phyloP scores from a whole-genome alignment of 2,888 invertebrate genomes.

The Clusia tigrina region DNA sequence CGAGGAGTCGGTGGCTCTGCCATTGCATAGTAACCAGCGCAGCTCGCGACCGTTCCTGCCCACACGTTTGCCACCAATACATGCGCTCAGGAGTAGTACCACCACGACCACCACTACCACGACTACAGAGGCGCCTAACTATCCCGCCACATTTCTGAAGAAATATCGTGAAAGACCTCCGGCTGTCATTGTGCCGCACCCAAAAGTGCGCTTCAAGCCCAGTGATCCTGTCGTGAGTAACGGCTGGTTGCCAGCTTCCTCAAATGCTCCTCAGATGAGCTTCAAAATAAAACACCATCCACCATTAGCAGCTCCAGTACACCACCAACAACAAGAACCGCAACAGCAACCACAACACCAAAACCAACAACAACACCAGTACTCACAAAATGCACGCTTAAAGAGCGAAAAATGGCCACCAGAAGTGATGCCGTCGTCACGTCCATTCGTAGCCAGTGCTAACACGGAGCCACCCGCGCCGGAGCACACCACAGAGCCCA shows the following conservation, averaged over 20 bases:
- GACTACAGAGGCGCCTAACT: conserved; percentile 47
- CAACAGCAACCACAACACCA: no score
- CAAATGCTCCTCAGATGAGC: neutral
- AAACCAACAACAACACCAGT: no score
- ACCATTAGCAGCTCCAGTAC: no score
- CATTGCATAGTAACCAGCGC: conserved; percentile 35
- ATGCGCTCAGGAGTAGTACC: neutral
- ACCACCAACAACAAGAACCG: conserved; percentile 32
- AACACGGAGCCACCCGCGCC: conserved; percentile 1
- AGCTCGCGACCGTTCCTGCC: conserved; percentile 44
- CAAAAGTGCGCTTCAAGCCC: conserved; percentile 27
- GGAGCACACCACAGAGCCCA: neutral
- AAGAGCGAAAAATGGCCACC: conserved; percentile 52
- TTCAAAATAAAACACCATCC: conserved; percentile 14
- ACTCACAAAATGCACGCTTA: no score
- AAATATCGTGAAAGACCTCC: conserved; percentile 45
- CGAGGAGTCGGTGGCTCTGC: conserved; percentile 47
- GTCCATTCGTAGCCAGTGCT: conserved; percentile 7
- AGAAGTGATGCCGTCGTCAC: conserved; percentile 40
- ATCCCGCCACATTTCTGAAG: conserved; percentile 53
- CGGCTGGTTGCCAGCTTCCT: conserved; percentile 30
- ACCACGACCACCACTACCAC: neutral
- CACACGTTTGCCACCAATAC: neutral
- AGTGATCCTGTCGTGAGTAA: conserved; percentile 27
- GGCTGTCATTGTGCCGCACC: conserved; percentile 39